These are phyloP conservation scores for Patella pellucida DNA, from an alignment of 2,888 invertebrate species.

Conservation along the genomic window DNA sequence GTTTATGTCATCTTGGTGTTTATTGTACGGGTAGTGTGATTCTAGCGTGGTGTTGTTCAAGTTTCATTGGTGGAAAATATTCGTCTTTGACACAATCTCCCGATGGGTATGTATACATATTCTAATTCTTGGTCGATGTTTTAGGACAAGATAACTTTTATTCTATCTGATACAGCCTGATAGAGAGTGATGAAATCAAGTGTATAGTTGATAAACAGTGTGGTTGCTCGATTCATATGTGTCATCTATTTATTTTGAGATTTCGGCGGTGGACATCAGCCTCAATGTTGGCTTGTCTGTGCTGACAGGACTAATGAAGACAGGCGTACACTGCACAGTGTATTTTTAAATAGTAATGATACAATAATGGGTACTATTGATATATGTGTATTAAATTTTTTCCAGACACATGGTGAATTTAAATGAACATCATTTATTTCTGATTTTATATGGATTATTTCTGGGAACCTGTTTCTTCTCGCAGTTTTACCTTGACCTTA, in stretches of 20 bases:
- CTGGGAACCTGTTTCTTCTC: slow-evolving; percentile 50
- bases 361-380: not conserved
- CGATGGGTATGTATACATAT: slow-evolving; percentile 10
- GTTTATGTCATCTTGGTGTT: slow-evolving; percentile 36
- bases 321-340: too few species aligned
- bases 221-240: too few species aligned
- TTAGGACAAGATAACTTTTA: too few species aligned
- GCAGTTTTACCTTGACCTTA: slow-evolving; percentile 47
- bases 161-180: too few species aligned
- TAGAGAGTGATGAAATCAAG: too few species aligned
- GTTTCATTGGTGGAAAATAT: slow-evolving; percentile 43
- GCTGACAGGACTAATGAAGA: too few species aligned
- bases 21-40: slow-evolving; percentile 42
- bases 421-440: slow-evolving; percentile 62
- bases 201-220: too few species aligned
- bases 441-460: slow-evolving; percentile 58
- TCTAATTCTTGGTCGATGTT: too few species aligned
- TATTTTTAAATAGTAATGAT: too few species aligned
- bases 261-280: too few species aligned
- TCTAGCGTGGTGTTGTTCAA: slow-evolving; percentile 44
- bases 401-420: slow-evolving; percentile 49
- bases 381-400: slow-evolving; percentile 6
- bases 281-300: too few species aligned
- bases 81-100: slow-evolving; percentile 29
- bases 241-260: too few species aligned